Conservation (phyloP, 2,113 vertebrate genomes). For the Ahaetulla prasina region DNA sequence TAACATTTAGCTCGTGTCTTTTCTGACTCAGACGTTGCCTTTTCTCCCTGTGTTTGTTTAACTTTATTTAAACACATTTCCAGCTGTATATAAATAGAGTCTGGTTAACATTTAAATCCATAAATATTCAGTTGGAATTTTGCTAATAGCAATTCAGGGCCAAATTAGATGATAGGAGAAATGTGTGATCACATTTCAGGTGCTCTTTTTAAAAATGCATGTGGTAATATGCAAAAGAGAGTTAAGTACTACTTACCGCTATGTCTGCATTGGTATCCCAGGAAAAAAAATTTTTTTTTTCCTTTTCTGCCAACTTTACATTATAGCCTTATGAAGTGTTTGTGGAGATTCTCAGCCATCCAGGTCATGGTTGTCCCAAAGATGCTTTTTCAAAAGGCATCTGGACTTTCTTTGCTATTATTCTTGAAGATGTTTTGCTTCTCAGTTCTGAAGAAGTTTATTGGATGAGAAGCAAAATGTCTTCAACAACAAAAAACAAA, state of each 20-base stretch:
- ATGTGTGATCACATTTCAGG: neutral
- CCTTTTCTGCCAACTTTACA: neutral
- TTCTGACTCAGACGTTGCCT: neutral
- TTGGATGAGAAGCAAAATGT: neutral
- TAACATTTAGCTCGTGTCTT: conserved; percentile 3
- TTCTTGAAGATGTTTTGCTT: neutral
- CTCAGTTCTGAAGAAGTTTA: neutral
- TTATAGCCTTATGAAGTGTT: neutral
- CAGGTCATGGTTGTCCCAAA: neutral
- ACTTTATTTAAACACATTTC: conserved; percentile 26
- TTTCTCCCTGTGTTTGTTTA: conserved; percentile 25
- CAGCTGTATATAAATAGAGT: conserved; percentile 4
- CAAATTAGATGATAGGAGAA: neutral
- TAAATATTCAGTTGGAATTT: neutral
- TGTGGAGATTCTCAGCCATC: neutral
- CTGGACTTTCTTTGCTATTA: neutral
- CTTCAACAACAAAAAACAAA: neutral
- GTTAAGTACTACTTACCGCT: neutral
- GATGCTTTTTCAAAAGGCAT: neutral
- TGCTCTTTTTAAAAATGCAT: neutral
- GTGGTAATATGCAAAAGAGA: neutral
- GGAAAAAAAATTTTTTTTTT: neutral
- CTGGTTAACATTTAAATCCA: accelerated
- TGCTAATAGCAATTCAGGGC: accelerated
- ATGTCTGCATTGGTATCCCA: neutral